These are phyloP conservation scores for Aplodontia rufa DNA, from an alignment of 2,113 vertebrate genomes.

Conservation along the genomic window DNA sequence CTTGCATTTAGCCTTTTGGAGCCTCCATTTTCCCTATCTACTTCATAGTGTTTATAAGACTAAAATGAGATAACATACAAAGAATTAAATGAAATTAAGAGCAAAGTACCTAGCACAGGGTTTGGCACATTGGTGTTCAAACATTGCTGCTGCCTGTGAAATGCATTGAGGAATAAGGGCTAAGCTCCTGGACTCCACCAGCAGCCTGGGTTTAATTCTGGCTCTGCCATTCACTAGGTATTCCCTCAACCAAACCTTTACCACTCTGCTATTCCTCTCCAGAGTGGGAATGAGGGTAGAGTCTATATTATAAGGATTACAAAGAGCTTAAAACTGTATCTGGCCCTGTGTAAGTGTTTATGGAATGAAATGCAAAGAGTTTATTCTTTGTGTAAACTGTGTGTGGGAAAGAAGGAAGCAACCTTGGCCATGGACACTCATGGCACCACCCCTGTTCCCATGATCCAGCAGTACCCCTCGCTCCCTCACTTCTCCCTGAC, in stretches of 20 bases:
- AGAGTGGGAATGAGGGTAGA: background rate
- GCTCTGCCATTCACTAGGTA: background rate
- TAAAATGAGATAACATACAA: background rate
- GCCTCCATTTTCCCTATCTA: background rate
- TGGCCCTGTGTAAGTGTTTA: background rate
- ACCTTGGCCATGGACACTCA: background rate
- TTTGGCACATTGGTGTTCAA: background rate
- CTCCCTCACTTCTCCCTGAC: background rate
- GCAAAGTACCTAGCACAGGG: background rate
- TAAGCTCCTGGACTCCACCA: background rate
- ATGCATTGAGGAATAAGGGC: background rate
- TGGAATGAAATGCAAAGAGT: slow-evolving; percentile 7
- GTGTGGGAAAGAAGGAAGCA: background rate
- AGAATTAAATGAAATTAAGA: slow-evolving; percentile 27
- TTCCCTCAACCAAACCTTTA: background rate
- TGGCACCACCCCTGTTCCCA: background rate
- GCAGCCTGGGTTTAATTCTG: background rate
- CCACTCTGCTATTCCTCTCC: background rate
- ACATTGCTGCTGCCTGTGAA: background rate
- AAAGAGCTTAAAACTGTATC: background rate
- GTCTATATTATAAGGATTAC: background rate
- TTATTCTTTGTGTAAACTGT: background rate
- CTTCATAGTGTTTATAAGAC: background rate
- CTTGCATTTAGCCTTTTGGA: background rate
- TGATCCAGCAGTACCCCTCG: fast-evolving